Conservation (phyloP, 2,797 vertebrate species). For the Erpetoichthys calabaricus region DNA sequence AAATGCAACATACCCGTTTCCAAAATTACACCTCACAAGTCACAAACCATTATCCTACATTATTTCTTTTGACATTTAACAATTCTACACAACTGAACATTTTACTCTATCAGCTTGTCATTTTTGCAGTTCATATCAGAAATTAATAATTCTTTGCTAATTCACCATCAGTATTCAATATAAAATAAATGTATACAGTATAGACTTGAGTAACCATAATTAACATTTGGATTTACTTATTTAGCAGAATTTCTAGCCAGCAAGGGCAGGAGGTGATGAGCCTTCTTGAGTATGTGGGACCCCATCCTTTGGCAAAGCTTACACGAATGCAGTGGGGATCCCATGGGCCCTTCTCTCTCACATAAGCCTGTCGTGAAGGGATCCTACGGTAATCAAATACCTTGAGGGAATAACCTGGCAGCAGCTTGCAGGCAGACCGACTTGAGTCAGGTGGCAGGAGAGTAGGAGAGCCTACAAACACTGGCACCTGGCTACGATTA, state of each 20-base stretch:
- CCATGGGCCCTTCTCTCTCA: conserved; percentile 20
- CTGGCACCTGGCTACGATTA: conserved; percentile 36
- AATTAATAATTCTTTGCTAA: too few species aligned
- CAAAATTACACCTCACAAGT: too few species aligned
- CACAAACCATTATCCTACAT: too few species aligned
- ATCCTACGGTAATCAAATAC: conserved; percentile 25
- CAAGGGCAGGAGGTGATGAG: conserved; percentile 42
- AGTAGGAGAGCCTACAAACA: conserved; percentile 35
- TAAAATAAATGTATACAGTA: too few species aligned
- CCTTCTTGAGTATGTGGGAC: conserved; percentile 33
- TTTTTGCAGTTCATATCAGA: too few species aligned
- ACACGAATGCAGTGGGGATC: conserved; percentile 32
- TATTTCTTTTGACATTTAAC: too few species aligned
- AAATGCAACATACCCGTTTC: too few species aligned
- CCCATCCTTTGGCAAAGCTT: conserved; percentile 45
- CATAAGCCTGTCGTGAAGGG: background rate
- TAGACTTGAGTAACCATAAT: too few species aligned
- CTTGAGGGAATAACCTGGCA: conserved; percentile 30
- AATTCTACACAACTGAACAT: too few species aligned
- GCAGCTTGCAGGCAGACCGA: conserved; percentile 26
- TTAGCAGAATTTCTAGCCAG: conserved; percentile 39
- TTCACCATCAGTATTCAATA: too few species aligned
- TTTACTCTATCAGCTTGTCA: too few species aligned
- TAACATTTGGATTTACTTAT: background rate
- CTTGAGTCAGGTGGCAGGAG: background rate